Conservation (phyloP, 2,113 vertebrate genomes). For the Cygnus buccinator region DNA sequence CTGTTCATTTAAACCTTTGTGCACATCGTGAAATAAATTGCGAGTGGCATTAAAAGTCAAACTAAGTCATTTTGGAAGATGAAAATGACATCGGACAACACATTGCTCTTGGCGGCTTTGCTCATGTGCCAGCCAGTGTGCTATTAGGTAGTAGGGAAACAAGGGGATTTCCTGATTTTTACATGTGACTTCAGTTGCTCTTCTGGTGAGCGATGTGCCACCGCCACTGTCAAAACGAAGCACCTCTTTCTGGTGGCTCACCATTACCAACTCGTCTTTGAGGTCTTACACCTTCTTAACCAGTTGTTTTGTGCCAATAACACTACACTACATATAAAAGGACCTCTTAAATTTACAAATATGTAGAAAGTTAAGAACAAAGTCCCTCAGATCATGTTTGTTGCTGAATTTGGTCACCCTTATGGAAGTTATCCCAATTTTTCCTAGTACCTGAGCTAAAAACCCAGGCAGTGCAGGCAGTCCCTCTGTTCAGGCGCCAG, state of each 20-base stretch:
- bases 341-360: background rate
- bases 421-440: background rate
- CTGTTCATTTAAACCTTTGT: background rate
- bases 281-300: background rate
- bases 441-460: background rate
- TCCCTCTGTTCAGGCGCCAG: background rate
- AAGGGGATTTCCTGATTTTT: background rate
- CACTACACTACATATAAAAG: background rate
- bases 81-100: constrained; percentile 7
- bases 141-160: background rate
- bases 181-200: background rate
- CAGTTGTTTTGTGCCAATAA: background rate
- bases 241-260: background rate
- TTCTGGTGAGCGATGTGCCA: background rate
- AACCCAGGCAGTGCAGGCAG: background rate
- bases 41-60: constrained; percentile 44
- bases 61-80: constrained; percentile 33
- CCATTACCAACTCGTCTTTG: background rate
- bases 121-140: background rate
- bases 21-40: constrained; percentile 1
- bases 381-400: background rate
- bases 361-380: background rate
- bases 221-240: background rate
- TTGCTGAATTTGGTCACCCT: background rate
- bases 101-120: constrained; percentile 13